Percentiles rank a stretch among this genome's conserved stretches.
phyloP scores from a whole-genome alignment of 1,140 invertebrate species.

The Neelides sp. region DNA sequence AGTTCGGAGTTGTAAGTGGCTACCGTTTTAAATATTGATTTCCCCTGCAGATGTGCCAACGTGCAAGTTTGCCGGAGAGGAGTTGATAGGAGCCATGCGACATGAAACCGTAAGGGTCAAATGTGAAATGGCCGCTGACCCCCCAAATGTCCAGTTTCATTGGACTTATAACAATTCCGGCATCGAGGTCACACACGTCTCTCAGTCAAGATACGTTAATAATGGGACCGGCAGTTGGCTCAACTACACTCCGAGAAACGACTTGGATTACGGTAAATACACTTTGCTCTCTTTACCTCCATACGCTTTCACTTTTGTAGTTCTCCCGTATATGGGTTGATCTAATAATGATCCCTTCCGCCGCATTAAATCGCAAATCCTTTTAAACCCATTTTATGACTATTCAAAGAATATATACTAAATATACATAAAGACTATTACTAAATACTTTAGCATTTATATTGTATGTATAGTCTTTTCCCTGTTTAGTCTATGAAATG shows the following conservation, averaged over 20 bases:
- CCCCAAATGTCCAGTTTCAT: constrained; percentile 38
- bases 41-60: constrained; percentile 55
- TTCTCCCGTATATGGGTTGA: too few species aligned
- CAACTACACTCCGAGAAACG: constrained; percentile 67
- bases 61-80: constrained; percentile 58
- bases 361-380: too few species aligned
- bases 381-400: too few species aligned
- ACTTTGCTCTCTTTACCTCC: too few species aligned
- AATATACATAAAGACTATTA: too few species aligned
- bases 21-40: constrained; percentile 4
- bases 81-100: constrained; percentile 66
- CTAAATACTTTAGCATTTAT: too few species aligned
- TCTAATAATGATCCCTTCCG: too few species aligned
- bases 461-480: too few species aligned
- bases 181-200: constrained; percentile 20
- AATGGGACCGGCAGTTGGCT: constrained; percentile 54
- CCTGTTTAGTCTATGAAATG: too few species aligned
- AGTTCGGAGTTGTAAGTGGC: too few species aligned
- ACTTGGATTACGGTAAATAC: constrained; percentile 63
- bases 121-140: constrained; percentile 75
- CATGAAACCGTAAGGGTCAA: constrained; percentile 67
- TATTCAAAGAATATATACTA: too few species aligned
- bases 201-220: constrained; percentile 37
- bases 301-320: too few species aligned
- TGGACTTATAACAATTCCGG: constrained; percentile 30